phyloP scores from a whole-genome alignment of 1,140 invertebrate species.

The Drosophila prosaltans region DNA sequence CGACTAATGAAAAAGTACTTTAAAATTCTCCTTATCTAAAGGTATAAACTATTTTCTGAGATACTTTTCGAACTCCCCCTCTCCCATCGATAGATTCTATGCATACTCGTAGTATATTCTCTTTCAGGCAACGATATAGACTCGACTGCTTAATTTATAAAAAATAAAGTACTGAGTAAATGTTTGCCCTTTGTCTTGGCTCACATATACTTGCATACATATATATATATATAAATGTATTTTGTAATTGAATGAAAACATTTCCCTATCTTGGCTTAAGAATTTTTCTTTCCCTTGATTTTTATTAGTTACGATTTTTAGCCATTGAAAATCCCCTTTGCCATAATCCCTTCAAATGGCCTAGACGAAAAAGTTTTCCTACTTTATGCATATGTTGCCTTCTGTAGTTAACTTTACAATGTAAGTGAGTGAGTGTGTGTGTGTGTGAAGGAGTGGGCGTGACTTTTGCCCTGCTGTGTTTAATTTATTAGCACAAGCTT shows the following conservation, averaged over 20 bases:
- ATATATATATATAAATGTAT: neutral
- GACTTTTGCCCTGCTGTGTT: constrained; percentile 47
- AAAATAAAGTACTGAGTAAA: constrained; percentile 41
- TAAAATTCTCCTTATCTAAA: too few relatives aligned
- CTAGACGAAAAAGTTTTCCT: constrained; percentile 54
- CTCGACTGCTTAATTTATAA: constrained; percentile 68
- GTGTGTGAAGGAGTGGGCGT: constrained; percentile 37
- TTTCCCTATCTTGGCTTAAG: constrained; percentile 55
- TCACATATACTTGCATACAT: neutral
- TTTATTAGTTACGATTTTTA: constrained; percentile 73
- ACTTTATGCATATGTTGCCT: constrained; percentile 69
- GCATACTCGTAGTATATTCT: neutral
- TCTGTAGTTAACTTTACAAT: constrained; percentile 33
- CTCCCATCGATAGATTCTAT: neutral
- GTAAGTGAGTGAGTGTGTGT: neutral
- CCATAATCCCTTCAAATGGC: constrained; percentile 33
- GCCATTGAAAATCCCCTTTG: constrained; percentile 66
- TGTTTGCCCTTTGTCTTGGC: neutral
- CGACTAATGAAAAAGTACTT: too few relatives aligned
- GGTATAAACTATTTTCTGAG: too few relatives aligned
- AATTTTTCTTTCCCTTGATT: constrained; percentile 52
- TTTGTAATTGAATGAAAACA: constrained; percentile 75
- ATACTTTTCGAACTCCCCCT: neutral
- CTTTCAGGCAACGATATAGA: constrained; percentile 34
- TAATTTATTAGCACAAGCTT: constrained; percentile 72